Evolutionary conservation across 1,140 invertebrate genomes (phyloP).

Genomic region (Pristionchus pacificus): DNA sequence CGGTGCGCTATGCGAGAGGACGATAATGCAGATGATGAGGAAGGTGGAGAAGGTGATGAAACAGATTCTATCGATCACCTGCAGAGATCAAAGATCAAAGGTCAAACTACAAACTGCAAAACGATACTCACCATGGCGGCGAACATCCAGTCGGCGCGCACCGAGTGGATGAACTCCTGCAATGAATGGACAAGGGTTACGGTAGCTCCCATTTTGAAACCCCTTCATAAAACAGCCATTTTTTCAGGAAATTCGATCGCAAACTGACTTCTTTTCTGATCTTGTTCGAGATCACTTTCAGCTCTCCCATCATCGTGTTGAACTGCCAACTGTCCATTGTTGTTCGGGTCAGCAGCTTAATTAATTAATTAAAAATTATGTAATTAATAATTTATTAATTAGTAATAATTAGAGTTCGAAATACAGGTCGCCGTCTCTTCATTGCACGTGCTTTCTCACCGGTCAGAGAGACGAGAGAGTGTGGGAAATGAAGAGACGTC

Average conservation of each 20-base stretch:
- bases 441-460: no score
- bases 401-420: no score
- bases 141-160: constrained; percentile 87
- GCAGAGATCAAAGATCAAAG: no score
- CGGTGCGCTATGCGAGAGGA: constrained; percentile 88
- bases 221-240: no score
- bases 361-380: no score
- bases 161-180: constrained; percentile 49
- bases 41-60: constrained; percentile 97
- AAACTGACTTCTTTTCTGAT: constrained; percentile 59
- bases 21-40: constrained; percentile 92
- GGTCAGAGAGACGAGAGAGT: no score
- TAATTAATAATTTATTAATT: no score
- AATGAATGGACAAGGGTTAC: constrained; percentile 10
- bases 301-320: constrained; percentile 86
- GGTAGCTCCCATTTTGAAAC: no score
- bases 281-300: constrained; percentile 76
- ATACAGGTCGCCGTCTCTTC: no score
- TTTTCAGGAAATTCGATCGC: neutral
- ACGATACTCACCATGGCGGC: constrained; percentile 99
- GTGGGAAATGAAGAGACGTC: no score
- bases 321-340: constrained; percentile 64
- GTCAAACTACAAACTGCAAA: no score
- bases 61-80: constrained; percentile 94
- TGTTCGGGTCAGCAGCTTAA: no score